These are phyloP conservation scores for Caranx ignobilis DNA, from an alignment of 2,113 vertebrate species.

Conservation along the genomic window DNA sequence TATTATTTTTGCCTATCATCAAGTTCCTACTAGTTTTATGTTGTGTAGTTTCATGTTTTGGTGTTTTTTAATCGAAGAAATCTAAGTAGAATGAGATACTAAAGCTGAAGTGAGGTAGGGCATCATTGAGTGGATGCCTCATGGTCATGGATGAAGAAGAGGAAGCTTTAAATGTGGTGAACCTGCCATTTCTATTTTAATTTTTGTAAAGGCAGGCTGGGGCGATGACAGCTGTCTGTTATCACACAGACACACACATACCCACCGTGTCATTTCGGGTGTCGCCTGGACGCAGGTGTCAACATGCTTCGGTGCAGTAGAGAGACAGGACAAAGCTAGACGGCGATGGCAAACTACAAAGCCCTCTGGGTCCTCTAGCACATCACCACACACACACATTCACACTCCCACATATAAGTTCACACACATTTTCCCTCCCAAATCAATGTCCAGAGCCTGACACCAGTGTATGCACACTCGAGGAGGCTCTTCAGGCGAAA, in stretches of 20 bases:
- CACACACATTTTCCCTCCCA: conserved; percentile 30
- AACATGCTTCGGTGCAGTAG: conserved; percentile 16
- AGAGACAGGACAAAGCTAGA: conserved; percentile 41
- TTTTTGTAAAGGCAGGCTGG: neutral
- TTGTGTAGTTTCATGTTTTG: neutral
- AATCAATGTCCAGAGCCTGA: conserved; percentile 73
- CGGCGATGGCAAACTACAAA: conserved; percentile 26
- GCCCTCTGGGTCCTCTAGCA: neutral
- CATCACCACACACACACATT: conserved; percentile 17
- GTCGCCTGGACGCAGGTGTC: conserved; percentile 29
- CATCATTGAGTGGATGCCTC: no score
- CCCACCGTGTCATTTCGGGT: conserved; percentile 3
- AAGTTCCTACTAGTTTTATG: no score
- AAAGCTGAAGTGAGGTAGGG: neutral
- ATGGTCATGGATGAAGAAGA: neutral
- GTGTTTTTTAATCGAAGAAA: neutral
- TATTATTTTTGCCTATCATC: neutral
- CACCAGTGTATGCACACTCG: conserved; percentile 44
- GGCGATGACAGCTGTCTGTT: conserved; percentile 14
- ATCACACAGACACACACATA: neutral
- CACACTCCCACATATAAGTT: conserved; percentile 13
- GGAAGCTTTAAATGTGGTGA: neutral
- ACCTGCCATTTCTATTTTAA: neutral
- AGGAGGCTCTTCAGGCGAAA: conserved; percentile 36
- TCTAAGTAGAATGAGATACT: neutral